Conservation (phyloP, 2,888 invertebrate species). For the Lasioglossum pauxillum region DNA sequence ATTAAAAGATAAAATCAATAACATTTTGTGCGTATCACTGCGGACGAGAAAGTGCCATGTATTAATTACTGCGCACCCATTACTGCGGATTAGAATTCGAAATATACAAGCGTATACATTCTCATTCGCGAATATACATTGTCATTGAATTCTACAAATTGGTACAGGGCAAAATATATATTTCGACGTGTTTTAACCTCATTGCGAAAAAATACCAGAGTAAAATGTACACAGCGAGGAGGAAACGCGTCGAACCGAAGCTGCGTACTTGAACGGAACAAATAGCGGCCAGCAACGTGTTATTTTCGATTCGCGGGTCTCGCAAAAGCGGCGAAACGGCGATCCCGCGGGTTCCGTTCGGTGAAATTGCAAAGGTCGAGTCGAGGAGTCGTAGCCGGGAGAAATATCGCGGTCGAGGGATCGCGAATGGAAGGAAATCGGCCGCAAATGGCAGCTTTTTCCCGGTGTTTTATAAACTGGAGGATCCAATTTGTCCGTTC, state of each 20-base stretch:
- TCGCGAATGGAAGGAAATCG: conserved; percentile 11
- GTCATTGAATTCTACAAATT: no score
- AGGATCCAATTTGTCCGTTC: conserved; percentile 4
- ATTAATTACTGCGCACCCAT: no score
- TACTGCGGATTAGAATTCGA: no score
- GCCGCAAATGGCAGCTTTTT: conserved; percentile 46
- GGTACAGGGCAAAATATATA: no score
- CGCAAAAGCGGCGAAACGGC: not conserved
- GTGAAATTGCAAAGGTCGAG: conserved; percentile 5
- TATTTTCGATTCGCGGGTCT: not conserved
- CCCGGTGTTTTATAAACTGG: conserved; percentile 37
- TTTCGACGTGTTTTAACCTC: no score
- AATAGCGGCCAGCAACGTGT: not conserved
- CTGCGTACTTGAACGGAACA: not conserved
- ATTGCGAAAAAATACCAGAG: no score
- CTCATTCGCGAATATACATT: no score
- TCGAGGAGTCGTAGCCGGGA: not conserved
- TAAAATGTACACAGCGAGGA: no score
- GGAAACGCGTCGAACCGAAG: not conserved
- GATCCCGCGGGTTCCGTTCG: not conserved
- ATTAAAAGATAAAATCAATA: no score
- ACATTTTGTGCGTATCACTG: no score
- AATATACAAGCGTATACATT: no score
- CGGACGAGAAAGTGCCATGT: no score
- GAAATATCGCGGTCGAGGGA: conserved; percentile 14